Evolutionary conservation across 2,113 vertebrate species (phyloP).

Genomic region (Pelecanoides urinatrix): DNA sequence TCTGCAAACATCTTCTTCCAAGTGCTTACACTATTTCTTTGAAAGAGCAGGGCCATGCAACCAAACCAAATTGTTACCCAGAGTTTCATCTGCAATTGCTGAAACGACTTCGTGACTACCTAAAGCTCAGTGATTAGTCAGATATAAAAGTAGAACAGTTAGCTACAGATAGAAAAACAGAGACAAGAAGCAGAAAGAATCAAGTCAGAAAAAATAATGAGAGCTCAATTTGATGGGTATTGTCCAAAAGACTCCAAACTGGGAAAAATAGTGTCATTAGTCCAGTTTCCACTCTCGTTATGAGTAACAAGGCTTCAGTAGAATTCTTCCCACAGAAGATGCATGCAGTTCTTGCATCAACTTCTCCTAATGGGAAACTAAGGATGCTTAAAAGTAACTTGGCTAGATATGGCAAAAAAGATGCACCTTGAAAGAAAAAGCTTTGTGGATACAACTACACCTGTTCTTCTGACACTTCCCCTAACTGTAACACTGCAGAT

Average conservation of each 20-base stretch:
- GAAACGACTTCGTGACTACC: background rate
- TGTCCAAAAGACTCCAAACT: background rate
- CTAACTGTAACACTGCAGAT: background rate
- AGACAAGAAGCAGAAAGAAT: background rate
- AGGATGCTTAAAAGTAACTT: background rate
- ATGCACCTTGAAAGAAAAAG: background rate
- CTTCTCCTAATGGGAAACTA: background rate
- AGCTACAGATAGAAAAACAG: background rate
- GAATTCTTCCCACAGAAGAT: background rate
- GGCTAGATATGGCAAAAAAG: background rate
- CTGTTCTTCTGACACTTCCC: background rate
- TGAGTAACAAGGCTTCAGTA: background rate
- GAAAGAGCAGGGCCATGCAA: background rate
- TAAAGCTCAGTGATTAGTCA: background rate
- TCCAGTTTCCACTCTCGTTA: background rate
- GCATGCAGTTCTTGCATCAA: background rate
- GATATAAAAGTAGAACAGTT: background rate
- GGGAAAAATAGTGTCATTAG: fast-evolving
- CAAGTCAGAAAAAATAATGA: background rate
- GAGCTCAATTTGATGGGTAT: background rate
- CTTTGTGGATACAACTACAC: background rate
- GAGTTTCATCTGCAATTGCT: background rate
- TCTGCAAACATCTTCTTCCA: background rate
- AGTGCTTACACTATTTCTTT: background rate
- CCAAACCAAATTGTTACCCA: background rate